Evolutionary conservation across 2,113 vertebrate species (phyloP), one percentile per base, ranked within the genome.

Genomic region (Sula dactylatra): DNA sequence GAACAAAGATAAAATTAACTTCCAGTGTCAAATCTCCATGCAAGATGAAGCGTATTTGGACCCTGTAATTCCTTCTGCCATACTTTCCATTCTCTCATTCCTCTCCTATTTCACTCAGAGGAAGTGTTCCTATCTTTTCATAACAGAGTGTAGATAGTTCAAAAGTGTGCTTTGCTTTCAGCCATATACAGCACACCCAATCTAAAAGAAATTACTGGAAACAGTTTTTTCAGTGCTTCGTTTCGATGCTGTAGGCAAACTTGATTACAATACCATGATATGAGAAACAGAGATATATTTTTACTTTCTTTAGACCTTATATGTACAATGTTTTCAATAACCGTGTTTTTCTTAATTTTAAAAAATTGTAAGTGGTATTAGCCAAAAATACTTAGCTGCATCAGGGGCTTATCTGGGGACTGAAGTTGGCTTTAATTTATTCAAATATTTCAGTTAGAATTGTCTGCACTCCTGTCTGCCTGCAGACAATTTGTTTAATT

Each of bases 51-150:
- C 50, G 36, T 82, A 84, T 76, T 73, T 82, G 76, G 44, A 67
- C 47, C 26, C 36, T 49, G 2, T 56, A 72, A 94, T 62, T 89
- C 71, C 45, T 90, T 66, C 62, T 93, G 36, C 78, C 73, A 76
- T 85, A 86, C 19, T 88, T 88, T 83, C 82, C 95, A 90, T 90
- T 82, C 67, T 64, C 67, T 94, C 92, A 84, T 84, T 86, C 64
- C 76, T 87, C 65, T 93, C 21, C 2, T 79, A 26, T 87, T 89
- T 76, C 78, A 85, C 42, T 29, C 36, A 72, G 77, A 87, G 77
- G 94, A 96, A 93, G 32, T 15, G 34, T 61, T 94, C 69, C 88
- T 94, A 91, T 94, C 81, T 93, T 93, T 76, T 80, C 88, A 85
- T 59, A 85, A 78, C 56, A 79, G 31, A 59, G 44, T n/a, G 18